Evolutionary conservation across 2,797 vertebrate genomes (phyloP), one percentile per base, ranked within the genome.

Genomic region (Hapalemur alaotrensis): DNA sequence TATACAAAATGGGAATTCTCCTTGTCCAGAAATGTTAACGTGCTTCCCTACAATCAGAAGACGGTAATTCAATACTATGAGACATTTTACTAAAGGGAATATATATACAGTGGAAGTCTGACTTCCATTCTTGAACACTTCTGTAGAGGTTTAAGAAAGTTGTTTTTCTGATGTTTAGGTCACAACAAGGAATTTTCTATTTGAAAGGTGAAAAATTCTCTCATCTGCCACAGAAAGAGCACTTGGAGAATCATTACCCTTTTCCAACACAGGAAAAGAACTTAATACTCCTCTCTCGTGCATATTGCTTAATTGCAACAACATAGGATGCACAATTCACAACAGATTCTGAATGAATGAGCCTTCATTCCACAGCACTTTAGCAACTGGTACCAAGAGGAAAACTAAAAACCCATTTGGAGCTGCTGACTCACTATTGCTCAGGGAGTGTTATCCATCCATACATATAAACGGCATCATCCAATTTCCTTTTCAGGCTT

Each of bases 401-500:
- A 82, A 93, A 95, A 92, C 78, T 9, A 91, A 76, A 85, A 96
- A 73, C 38, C 73, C 38, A 3, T 23, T 65, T 76, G 87, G 67
- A 95, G 67, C 32, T 63, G 48, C 73, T 82, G 89, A 88, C 76
- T 96, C 73, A 69, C 76, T 67, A 67, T 28, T 23, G 54, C 67
- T 18, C 32, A 70, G 83, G 84, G 78, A 90, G 75, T 57, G 41
- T 79, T 52, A 82, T 28, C 79, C 72, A 73, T 63, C 8, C 52
- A 72, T 18, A 50, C 13, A 73, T n/a, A 57, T 35, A 84, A 1
- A 79, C 0, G 3, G 72, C 50, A 82, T 59, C 85, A 91, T 87
- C 75, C 87, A 69, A 75, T 90, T 92, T 86, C 89, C 85, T 83
- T 94, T 91, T 73, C 90, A 78, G 91, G 82, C 89, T 86, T 82